Conservation (phyloP, 2,888 invertebrate species). For the Encarsia formosa region DNA sequence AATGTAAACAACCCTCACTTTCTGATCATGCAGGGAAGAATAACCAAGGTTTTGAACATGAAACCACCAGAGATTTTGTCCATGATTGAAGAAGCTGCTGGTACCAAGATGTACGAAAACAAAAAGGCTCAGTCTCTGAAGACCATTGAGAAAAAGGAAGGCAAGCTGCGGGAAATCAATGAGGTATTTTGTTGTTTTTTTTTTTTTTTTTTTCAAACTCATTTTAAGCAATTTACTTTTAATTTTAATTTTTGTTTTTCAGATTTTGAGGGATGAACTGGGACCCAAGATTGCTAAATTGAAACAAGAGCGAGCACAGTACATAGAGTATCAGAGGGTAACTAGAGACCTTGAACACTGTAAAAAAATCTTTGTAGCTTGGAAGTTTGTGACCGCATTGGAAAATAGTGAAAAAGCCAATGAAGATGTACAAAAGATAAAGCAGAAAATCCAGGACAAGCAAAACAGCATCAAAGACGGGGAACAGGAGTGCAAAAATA, state of each 20-base stretch:
- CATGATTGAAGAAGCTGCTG: slow-evolving; percentile 99
- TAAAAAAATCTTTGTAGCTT: slow-evolving; percentile 69
- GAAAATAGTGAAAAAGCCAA: slow-evolving; percentile 56
- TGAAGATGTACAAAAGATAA: slow-evolving; percentile 55
- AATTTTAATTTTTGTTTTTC: slow-evolving; percentile 11
- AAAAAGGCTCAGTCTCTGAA: slow-evolving; percentile 84
- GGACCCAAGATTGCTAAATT: slow-evolving; percentile 84
- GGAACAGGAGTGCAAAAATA: slow-evolving; percentile 53
- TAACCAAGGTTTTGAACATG: slow-evolving; percentile 98
- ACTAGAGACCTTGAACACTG: slow-evolving; percentile 81
- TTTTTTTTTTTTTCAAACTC: slow-evolving; percentile 23
- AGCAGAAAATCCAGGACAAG: slow-evolving; percentile 58
- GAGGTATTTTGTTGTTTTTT: slow-evolving; percentile 54
- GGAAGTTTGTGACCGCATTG: slow-evolving; percentile 61
- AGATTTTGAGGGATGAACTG: slow-evolving; percentile 79
- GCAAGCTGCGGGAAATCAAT: slow-evolving; percentile 81
- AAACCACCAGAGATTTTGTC: slow-evolving; percentile 94
- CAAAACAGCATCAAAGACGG: slow-evolving; percentile 57
- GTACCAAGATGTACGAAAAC: slow-evolving; percentile 93
- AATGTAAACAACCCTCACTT: slow-evolving; percentile 99
- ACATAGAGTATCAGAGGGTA: slow-evolving; percentile 82
- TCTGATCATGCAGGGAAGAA: slow-evolving; percentile 98
- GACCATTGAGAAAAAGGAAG: slow-evolving; percentile 89
- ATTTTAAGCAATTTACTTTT: slow-evolving; percentile 3
- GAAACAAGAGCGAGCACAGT: slow-evolving; percentile 78